Evolutionary conservation across 2,113 vertebrate species (phyloP), one percentile per base, ranked within the genome.

Genomic region (Pseudopodoces humilis): DNA sequence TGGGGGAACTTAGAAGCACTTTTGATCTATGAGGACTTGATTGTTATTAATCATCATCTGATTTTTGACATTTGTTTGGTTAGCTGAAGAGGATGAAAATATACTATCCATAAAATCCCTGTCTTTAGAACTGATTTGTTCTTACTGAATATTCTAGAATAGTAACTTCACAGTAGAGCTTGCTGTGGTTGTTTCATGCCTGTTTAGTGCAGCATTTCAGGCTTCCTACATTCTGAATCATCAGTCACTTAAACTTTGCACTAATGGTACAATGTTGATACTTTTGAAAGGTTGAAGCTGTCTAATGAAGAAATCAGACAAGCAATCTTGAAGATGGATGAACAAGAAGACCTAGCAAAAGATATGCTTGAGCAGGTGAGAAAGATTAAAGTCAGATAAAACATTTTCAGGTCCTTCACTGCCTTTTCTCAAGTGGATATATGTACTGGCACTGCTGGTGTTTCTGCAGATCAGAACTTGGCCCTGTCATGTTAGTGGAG

Each of bases 301-400:
- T 98, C 98, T 83, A 99, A 99, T 16, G 99, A 99, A 65, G 99
- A 99, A 98, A 99, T 99, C 94, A 99, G 98, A 92, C 98, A 98
- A 84, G 99, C 99, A 14, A 98, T 99, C 84, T 88, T 99, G 87
- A 99, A 98, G 96, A 99, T 99, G 99, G 99, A 99, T 16, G 99
- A 99, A 91, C 98, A 99, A 92, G 99, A 99, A 95, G 99, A 99
- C 92, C 97, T 99, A 1, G 98, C 99, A 2, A 99, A 99, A 97
- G 99, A 99, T 88, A 99, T 99, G 99, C 97, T 99, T 96, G 99
- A 99, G 83, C 99, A 99, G 99, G 99, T 99, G 77, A 97, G 97
- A 72, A 77, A 59, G 39, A 71, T 86, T 67, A 15, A 67, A 46
- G 10, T 82, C 11, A 27, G 15, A 13, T 81, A 27, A 14, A 67